phyloP scores from a whole-genome alignment of 1,140 invertebrate genomes.

The Saccostrea glomerata region DNA sequence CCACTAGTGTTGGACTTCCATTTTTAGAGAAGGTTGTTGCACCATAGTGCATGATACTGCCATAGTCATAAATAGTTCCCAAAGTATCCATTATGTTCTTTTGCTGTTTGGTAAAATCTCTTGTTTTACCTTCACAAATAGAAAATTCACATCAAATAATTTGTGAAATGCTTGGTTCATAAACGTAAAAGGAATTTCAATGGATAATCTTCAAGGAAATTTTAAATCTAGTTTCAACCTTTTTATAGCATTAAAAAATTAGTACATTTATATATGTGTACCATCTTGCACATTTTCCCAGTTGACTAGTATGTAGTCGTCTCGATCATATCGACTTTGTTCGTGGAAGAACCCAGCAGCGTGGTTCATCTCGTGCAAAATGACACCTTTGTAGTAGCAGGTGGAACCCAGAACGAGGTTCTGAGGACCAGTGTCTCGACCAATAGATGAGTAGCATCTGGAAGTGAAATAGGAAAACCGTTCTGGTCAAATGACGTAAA shows the following conservation, averaged over 20 bases:
- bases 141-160: too few relatives aligned
- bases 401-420: slow-evolving; percentile 60
- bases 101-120: slow-evolving; percentile 47
- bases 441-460: slow-evolving; percentile 68
- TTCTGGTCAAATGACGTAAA: too few relatives aligned
- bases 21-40: slow-evolving; percentile 75
- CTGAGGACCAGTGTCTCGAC: slow-evolving; percentile 65
- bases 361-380: slow-evolving; percentile 90
- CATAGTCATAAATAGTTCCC: slow-evolving; percentile 74
- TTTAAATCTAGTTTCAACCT: too few relatives aligned
- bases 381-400: slow-evolving; percentile 66
- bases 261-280: too few relatives aligned
- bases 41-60: slow-evolving; percentile 79
- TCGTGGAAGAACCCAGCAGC: slow-evolving; percentile 92
- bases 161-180: too few relatives aligned
- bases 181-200: too few relatives aligned
- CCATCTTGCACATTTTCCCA: slow-evolving; percentile 85
- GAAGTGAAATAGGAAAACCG: neutral
- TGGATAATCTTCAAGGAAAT: too few relatives aligned
- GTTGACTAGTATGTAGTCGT: slow-evolving; percentile 86
- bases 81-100: slow-evolving; percentile 53
- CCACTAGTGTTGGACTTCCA: slow-evolving; percentile 74
- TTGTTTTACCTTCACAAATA: slow-evolving; percentile 44
- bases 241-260: too few relatives aligned
- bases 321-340: slow-evolving; percentile 89